A percentile compares a stretch with the other conserved stretches of the same genome.
phyloP scores from a whole-genome alignment of 1,140 invertebrate species.

The Caenorhabditis elegans region DNA sequence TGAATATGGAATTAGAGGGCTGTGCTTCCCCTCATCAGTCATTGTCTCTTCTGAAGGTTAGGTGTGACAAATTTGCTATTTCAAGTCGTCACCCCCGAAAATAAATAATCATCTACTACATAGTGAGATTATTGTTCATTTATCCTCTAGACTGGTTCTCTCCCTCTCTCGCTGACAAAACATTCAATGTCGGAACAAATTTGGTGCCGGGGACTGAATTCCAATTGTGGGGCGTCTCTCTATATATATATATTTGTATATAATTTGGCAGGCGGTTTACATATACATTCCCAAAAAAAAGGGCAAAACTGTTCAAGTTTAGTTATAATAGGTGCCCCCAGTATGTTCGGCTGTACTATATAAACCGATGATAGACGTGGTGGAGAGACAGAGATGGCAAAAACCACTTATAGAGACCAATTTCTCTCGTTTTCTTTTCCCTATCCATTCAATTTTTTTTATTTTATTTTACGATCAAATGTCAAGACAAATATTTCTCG shows the following conservation, averaged over 20 bases:
- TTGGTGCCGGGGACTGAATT: slow-evolving; percentile 28
- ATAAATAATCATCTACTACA: not conserved
- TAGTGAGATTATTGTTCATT: slow-evolving; percentile 14
- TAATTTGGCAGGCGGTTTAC: not conserved
- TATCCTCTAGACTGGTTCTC: too few relatives aligned
- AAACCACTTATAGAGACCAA: not conserved
- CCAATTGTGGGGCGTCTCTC: not conserved
- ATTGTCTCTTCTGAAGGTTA: not conserved
- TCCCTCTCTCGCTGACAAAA: too few relatives aligned
- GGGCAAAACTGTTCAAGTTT: not conserved
- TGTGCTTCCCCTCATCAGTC: slow-evolving; percentile 2
- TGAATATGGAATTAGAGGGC: slow-evolving; percentile 24
- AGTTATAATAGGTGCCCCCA: not conserved
- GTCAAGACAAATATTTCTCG: slow-evolving; percentile 28
- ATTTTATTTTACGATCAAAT: slow-evolving; percentile 36
- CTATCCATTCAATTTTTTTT: not conserved
- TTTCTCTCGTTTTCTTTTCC: not conserved
- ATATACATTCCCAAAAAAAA: not conserved
- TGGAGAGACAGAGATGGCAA: not conserved
- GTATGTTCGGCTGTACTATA: not conserved
- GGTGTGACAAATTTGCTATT: not conserved
- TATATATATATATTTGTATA: too few relatives aligned
- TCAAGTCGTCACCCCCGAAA: too few relatives aligned
- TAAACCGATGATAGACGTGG: not conserved
- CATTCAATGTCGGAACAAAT: not conserved